Conservation (phyloP, 2,113 vertebrate genomes). For the Phoenicopterus ruber region DNA sequence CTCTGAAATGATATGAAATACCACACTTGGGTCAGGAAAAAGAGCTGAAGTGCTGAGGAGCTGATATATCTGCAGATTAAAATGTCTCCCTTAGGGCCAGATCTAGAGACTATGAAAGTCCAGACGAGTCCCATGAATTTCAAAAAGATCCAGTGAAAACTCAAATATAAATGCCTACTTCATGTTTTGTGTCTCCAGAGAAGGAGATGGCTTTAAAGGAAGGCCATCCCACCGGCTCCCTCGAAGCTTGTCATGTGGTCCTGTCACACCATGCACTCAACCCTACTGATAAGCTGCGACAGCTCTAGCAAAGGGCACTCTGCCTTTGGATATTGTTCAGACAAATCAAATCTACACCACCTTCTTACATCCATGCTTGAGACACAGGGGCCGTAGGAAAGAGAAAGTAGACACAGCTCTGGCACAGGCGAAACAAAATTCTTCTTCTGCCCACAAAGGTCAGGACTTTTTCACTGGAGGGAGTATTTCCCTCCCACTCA, state of each 20-base stretch:
- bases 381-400: not conserved
- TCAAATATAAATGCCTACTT: not conserved
- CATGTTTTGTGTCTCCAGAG: not conserved
- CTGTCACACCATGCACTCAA: too few species aligned
- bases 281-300: not conserved
- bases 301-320: not conserved
- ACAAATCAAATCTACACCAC: not conserved
- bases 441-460: not conserved
- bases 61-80: not conserved
- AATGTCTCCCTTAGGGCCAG: not conserved
- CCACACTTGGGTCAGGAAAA: not conserved
- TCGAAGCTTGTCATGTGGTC: not conserved
- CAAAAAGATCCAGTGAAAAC: not conserved
- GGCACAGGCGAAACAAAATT: too few species aligned
- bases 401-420: not conserved
- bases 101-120: not conserved
- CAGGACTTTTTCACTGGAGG: not conserved
- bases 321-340: not conserved
- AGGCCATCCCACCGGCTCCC: not conserved
- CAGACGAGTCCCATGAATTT: not conserved
- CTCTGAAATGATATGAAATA: not conserved
- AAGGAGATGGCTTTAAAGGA: not conserved
- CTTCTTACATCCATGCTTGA: not conserved
- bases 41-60: not conserved
- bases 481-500: not conserved